Base-by-base conservation (phyloP, 92 coral and sea anemone species). In the Porites evermanni region DNA sequence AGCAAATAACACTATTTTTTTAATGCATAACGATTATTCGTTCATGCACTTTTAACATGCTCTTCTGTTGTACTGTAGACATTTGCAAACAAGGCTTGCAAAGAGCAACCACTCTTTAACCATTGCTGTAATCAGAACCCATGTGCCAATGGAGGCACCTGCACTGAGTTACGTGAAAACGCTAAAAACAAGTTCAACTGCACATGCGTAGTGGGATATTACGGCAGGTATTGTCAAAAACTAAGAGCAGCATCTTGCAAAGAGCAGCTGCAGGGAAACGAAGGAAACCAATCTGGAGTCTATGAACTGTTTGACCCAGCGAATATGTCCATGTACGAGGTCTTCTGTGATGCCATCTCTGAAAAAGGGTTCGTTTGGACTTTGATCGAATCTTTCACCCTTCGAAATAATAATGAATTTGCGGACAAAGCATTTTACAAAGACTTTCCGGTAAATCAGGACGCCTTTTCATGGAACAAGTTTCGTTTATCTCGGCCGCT, bases 311-410 rank as follows among this genome's bases (percentile, higher is more conserved):
- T 72, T 64, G 67, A 75, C 53, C 63, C 84, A 23, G 24, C 64
- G 9, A 53, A 6, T 50, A 59, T 32, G 10, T 75, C 20, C 13
- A 6, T 68, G n/a, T 53, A 61, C 50, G 63, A 78, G 17, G 77
- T 47, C 20, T 84, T 67, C 70, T 84, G 92, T 66, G 92, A 84
- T 74, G 78, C 84, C 23, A 79, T 79, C 12, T 64, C 89, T 24
- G 89, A 84, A 59, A 72, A 77, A 7, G 86, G 79, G 24, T 84
- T 79, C 63, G 92, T 84, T 71, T 85, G 93, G 93, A 89, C 89
- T 53, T 79, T 89, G 67, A 21, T 89, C 19, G 93, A 89, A 74
- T 89, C 93, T 12, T 85, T 89, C 72, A 83, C 82, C 44, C 12
- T 84, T 6, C 79, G 74, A 7, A 70, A 84, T 6, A 89, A 72